Evolutionary conservation across 2,888 invertebrate species (phyloP), one percentile per base, ranked within the genome.

Genomic region (Agriotes lineatus): DNA sequence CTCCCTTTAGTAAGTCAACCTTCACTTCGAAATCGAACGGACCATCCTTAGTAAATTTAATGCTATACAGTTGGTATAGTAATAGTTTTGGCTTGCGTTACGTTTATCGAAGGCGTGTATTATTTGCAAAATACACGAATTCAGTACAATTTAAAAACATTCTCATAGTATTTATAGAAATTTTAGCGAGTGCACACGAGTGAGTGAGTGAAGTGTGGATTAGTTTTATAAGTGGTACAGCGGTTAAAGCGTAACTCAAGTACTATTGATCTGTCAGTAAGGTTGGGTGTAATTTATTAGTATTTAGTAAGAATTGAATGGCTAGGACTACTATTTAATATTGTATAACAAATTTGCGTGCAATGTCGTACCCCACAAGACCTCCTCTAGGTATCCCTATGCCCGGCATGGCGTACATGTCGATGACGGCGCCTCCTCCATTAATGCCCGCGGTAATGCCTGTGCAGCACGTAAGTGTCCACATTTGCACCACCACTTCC

Each of bases 351-450:
- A 10, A 37, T 16, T 35, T 9, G 2, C 1, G 54, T 33, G 33
- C 33, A 19, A 96, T 96, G 96, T 96, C 96, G 74, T 96, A 91
- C 85, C 96, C 96, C 73, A 93, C 95, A 76, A 89, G 95, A 78
- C 93, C 94, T 52, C 91, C 94, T 16, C 88, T 90, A 78, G 91
- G 91, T 44, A 89, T 93, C 67, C 90, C 93, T 81, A 89, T 91
- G 76, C 89, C 91, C 81, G 85, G 84, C 70, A 85, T 87, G 84
- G 86, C 86, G 16, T 87, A 86, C 71, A 85, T 87, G 85, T 83
- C 85, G 4, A 83, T 85, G 81, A 81, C 91, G 57, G 92, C 90
- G 56, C 90, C 93, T 83, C 90, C 92, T 74, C 90, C 93, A 54
- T 89, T 93, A 78, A 90, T 93, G 78, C 88, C 89, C 69, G 87